Conservation (phyloP, 2,888 invertebrate species). For the Drosophila kambysellisi region DNA sequence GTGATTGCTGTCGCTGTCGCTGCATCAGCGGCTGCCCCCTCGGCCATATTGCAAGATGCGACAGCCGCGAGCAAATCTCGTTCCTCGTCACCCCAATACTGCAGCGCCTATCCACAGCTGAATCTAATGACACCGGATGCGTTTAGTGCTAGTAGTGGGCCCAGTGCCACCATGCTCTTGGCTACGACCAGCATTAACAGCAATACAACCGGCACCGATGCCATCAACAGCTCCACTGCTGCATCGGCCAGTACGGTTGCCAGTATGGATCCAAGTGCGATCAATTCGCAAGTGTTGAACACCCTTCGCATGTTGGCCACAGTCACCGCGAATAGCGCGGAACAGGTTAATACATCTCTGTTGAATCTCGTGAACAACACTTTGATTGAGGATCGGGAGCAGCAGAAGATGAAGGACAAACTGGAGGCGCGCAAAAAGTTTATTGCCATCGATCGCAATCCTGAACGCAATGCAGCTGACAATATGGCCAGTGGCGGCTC, state of each 20-base stretch:
- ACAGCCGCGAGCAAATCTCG: slow-evolving; percentile 62
- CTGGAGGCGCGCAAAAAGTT: slow-evolving; percentile 82
- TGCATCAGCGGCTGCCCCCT: slow-evolving; percentile 67
- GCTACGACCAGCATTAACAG: slow-evolving; percentile 45
- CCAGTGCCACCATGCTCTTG: slow-evolving; percentile 42
- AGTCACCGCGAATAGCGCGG: slow-evolving; percentile 78
- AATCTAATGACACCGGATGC: slow-evolving; percentile 96
- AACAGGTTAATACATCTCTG: slow-evolving; percentile 79
- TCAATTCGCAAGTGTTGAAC: slow-evolving; percentile 84
- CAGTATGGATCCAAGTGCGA: slow-evolving; percentile 48
- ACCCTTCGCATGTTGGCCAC: slow-evolving; percentile 85
- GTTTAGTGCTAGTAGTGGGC: slow-evolving; percentile 87
- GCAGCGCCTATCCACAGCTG: slow-evolving; percentile 85
- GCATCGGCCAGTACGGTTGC: slow-evolving; percentile 11
- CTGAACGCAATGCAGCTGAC: slow-evolving; percentile 76
- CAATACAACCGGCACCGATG: slow-evolving; percentile 28
- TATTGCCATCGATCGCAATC: slow-evolving; percentile 78
- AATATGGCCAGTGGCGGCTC: slow-evolving; percentile 91
- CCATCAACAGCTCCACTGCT: slow-evolving; percentile 21
- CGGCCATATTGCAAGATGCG: slow-evolving; percentile 59
- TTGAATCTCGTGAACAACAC: slow-evolving; percentile 84
- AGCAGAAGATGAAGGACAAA: slow-evolving; percentile 83
- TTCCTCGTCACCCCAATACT: slow-evolving; percentile 75
- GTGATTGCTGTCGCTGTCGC: slow-evolving; percentile 73
- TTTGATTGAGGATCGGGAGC: slow-evolving; percentile 84